Evolutionary conservation across 2,113 vertebrate species (phyloP).

Genomic region (Oreochromis niloticus): DNA sequence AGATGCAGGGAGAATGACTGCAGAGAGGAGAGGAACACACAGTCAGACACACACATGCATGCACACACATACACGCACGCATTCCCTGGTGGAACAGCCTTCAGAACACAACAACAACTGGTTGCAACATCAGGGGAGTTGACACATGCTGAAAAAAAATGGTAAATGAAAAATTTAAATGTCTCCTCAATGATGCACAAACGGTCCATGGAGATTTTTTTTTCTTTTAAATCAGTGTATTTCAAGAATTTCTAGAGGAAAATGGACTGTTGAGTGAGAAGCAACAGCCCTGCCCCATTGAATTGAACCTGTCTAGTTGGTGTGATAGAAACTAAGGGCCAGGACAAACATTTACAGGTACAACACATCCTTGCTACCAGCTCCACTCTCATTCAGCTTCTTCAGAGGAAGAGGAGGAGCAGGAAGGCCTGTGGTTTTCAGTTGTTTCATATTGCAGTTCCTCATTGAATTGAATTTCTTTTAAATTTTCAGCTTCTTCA

Average conservation of each 20-base stretch:
- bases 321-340: background rate
- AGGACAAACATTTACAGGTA: slow-evolving; percentile 1
- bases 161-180: slow-evolving; percentile 22
- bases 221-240: background rate
- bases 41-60: slow-evolving; percentile 43
- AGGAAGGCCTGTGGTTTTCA: background rate
- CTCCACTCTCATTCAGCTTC: background rate
- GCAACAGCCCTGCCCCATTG: background rate
- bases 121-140: slow-evolving; percentile 21
- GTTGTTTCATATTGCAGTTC: slow-evolving; percentile 36
- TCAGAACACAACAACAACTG: slow-evolving; percentile 9
- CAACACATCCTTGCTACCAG: background rate
- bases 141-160: slow-evolving; percentile 35
- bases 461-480: slow-evolving; percentile 36
- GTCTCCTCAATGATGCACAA: background rate
- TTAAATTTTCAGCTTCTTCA: background rate
- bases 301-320: background rate
- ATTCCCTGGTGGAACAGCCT: background rate
- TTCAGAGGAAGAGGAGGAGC: background rate
- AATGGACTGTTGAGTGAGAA: background rate
- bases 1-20: slow-evolving; percentile 94
- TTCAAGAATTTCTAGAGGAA: background rate
- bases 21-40: slow-evolving; percentile 57
- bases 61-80: background rate
- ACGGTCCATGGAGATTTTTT: background rate